Evolutionary conservation across 2,888 invertebrate genomes (phyloP), one percentile per base, ranked within the genome.

Genomic region (Drosophila aldrichi): DNA sequence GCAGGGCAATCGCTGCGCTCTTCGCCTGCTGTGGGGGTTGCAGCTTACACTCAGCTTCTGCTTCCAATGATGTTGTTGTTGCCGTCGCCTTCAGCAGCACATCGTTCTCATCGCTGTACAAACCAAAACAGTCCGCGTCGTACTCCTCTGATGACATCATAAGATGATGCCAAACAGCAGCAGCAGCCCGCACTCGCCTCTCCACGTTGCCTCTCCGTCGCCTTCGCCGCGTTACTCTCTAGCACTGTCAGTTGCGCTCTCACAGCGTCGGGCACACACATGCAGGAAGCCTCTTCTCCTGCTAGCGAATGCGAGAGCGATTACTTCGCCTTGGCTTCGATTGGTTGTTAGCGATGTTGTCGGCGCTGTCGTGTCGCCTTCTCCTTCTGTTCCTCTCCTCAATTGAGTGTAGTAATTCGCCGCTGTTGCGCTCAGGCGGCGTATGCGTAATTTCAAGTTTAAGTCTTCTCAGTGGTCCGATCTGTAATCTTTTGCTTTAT

Each of bases 81-180:
- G 96, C 77, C 74, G 86, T 86, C 95, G 97, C 96, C 96, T 97
- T 97, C 95, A 97, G 96, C 96, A 96, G 95, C 95, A 97, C 96
- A 94, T 81, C 89, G 70, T 96, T 96, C 95, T 96, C 97, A 96
- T 91, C 91, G 86, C 96, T 96, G 95, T 96, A 97, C 96, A 97
- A 96, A 95, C 96, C 97, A 95, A 96, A 96, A 95, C 95, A 96
- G 95, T 96, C 96, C 95, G 96, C 97, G 95, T 96, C 96, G 96
- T 97, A 97, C 96, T 97, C 97, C 96, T 97, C 97, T 96, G 97
- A 97, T 97, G 97, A 97, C 97, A 97, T 97, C 96, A 97, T 97
- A 95, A 95, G 97, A 96, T 91, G 92, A 96, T 91, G 92, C 95
- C 95, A 88, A 86, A 86, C 86, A 95, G 95, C 94, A 94, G 90